phyloP scores from a whole-genome alignment of 2,113 vertebrate genomes.

The Corythoichthys haematopterus region DNA sequence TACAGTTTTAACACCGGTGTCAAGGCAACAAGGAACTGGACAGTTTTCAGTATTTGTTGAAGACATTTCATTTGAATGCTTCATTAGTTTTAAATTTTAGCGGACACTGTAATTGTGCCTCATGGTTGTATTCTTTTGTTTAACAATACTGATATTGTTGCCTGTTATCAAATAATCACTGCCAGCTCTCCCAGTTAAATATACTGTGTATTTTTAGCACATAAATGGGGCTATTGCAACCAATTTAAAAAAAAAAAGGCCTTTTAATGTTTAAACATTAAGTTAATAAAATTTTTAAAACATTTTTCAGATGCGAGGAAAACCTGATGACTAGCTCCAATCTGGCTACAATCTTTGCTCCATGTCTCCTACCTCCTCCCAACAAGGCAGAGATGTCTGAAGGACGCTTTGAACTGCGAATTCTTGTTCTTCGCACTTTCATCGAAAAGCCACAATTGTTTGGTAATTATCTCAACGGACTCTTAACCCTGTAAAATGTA shows the following conservation, averaged over 20 bases:
- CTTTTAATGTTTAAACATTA: no score
- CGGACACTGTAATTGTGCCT: no score
- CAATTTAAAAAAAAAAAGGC: no score
- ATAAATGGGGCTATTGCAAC: no score
- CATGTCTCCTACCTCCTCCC: conserved; percentile 81
- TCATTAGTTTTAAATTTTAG: no score
- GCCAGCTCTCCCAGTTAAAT: no score
- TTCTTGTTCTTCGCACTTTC: conserved; percentile 74
- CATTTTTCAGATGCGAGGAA: conserved; percentile 71
- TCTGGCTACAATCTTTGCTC: conserved; percentile 84
- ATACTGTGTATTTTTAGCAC: no score
- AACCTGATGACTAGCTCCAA: conserved; percentile 90
- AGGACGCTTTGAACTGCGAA: conserved; percentile 77
- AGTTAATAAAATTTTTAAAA: not conserved
- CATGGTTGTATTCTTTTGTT: no score
- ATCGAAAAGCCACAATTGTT: conserved; percentile 81
- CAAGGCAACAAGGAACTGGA: not conserved
- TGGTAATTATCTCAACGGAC: conserved; percentile 57
- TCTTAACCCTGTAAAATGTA: not conserved
- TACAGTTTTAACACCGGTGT: not conserved
- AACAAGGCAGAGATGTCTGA: conserved; percentile 79
- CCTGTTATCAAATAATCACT: no score
- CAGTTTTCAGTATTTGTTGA: no score
- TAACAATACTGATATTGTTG: no score
- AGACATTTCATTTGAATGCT: no score